Evolutionary conservation across 2,888 invertebrate species (phyloP).

Genomic region (Tipula helvola): DNA sequence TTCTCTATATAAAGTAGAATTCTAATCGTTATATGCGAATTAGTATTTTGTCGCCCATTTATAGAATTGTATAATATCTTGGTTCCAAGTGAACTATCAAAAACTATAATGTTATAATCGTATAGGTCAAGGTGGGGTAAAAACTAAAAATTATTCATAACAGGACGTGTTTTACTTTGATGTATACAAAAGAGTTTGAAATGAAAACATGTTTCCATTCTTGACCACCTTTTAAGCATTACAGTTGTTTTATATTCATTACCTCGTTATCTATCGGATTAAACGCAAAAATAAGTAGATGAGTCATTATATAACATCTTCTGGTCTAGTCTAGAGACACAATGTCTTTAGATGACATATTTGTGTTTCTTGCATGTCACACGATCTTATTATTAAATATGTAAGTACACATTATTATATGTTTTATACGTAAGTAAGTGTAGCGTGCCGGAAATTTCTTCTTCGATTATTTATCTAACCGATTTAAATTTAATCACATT

Average conservation of each 20-base stretch:
- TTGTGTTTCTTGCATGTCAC: not conserved
- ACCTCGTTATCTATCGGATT: not conserved
- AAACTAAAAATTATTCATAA: not conserved
- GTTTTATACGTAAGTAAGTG: not conserved
- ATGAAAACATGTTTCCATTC: not conserved
- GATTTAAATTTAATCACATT: not conserved
- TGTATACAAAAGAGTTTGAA: not conserved
- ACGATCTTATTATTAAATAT: not conserved
- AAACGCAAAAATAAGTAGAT: not conserved
- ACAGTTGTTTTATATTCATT: not conserved
- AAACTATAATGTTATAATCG: not conserved
- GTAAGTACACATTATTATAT: not conserved
- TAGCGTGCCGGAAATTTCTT: not conserved
- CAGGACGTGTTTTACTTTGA: not conserved
- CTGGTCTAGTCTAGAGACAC: not conserved
- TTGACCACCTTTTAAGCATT: not conserved
- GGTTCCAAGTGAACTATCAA: not conserved
- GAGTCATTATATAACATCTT: not conserved
- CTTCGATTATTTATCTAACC: not conserved
- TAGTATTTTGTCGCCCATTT: not conserved
- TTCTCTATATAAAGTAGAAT: not conserved
- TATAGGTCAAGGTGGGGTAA: not conserved
- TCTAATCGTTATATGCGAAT: not conserved
- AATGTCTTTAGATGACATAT: not conserved
- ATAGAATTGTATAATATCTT: not conserved